A percentile compares a stretch with the other conserved stretches of the same genome.
phyloP scores from a whole-genome alignment of 35 echinoderm and acorn worm species.

The Lytechinus pictus region DNA sequence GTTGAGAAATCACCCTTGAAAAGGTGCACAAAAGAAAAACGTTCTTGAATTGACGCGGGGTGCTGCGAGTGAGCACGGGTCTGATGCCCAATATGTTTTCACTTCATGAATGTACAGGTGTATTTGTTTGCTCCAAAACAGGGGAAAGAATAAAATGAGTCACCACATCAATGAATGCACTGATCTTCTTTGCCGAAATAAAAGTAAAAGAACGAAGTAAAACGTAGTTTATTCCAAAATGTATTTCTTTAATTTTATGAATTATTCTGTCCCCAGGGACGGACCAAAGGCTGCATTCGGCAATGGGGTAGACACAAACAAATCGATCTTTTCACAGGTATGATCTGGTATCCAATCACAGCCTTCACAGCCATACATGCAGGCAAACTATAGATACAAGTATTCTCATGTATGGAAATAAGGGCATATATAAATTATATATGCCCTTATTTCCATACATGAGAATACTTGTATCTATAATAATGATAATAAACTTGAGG shows the following conservation, averaged over 20 bases:
- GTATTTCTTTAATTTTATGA: background rate
- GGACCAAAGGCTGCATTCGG: background rate
- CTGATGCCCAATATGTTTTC: background rate
- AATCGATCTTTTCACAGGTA: background rate
- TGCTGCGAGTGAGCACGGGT: background rate
- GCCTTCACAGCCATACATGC: background rate
- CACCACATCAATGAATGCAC: background rate
- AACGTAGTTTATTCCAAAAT: background rate
- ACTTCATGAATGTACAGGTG: background rate
- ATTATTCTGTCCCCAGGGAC: background rate
- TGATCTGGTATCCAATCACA: background rate
- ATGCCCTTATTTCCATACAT: no score
- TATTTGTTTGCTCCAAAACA: background rate
- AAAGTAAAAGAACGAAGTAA: background rate
- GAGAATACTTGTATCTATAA: no score
- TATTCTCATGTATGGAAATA: no score
- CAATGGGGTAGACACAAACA: background rate
- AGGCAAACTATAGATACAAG: no score
- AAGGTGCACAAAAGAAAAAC: background rate
- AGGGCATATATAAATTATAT: no score
- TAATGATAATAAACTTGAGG: no score
- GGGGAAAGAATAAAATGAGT: background rate
- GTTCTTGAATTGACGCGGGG: background rate
- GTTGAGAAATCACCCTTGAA: slow-evolving; percentile 1
- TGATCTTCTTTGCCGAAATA: background rate